Conservation (phyloP, 2,888 invertebrate species). For the Drosophila seclusa region DNA sequence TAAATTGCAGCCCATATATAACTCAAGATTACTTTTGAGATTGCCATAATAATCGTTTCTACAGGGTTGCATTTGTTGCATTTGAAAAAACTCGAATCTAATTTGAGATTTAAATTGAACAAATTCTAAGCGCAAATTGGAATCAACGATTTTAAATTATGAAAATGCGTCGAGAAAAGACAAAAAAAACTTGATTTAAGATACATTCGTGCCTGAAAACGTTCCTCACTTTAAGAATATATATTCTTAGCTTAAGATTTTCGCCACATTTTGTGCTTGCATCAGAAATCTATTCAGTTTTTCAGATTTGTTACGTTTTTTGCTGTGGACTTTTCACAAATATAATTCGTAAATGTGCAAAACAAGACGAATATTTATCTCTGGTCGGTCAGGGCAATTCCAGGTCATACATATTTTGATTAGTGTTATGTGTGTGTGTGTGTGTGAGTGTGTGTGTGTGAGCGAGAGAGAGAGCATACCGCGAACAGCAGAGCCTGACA, state of each 20-base stretch:
- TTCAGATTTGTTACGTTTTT: background rate
- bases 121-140: background rate
- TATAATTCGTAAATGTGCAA: background rate
- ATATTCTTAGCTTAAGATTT: background rate
- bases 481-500: conserved; percentile 39
- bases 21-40: background rate
- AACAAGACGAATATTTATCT: background rate
- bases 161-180: background rate
- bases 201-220: background rate
- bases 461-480: conserved; percentile 4
- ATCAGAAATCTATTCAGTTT: background rate
- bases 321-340: background rate
- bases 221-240: background rate
- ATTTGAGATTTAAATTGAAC: background rate
- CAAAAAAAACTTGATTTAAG: background rate
- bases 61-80: background rate
- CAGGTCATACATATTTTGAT: background rate
- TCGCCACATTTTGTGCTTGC: background rate
- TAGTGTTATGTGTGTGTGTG: background rate
- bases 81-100: background rate
- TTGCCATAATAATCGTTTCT: background rate
- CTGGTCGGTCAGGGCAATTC: background rate
- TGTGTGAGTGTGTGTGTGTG: background rate
- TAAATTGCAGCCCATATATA: background rate
- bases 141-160: background rate